Conservation (phyloP, 1,140 invertebrate genomes). For the Dendrolimus kikuchii region DNA sequence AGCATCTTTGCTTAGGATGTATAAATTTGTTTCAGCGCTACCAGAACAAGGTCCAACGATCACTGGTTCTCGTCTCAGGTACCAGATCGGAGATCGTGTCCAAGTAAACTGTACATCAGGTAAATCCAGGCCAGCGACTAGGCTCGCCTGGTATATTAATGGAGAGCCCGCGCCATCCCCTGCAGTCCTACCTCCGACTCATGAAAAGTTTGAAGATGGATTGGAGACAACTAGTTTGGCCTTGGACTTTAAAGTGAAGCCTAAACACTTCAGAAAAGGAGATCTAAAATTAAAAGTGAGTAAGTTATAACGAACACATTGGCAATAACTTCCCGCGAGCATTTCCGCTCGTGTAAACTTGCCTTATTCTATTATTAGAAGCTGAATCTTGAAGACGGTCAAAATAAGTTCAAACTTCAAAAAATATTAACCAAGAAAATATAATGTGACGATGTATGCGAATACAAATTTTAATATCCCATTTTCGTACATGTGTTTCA, state of each 20-base stretch:
- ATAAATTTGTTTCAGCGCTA: slow-evolving; percentile 75
- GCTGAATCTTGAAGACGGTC: too few relatives aligned
- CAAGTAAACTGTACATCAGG: slow-evolving; percentile 88
- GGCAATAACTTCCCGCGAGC: too few relatives aligned
- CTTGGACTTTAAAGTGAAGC: slow-evolving; percentile 81
- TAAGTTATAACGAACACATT: slow-evolving; percentile 4
- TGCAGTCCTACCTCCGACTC: slow-evolving; percentile 46
- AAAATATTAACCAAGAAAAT: too few relatives aligned
- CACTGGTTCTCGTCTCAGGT: slow-evolving; percentile 82
- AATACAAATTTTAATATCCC: too few relatives aligned
- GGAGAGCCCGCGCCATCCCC: slow-evolving; percentile 80
- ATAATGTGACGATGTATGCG: too few relatives aligned
- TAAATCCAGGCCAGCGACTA: slow-evolving; percentile 85
- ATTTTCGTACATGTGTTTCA: too few relatives aligned
- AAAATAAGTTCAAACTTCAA: too few relatives aligned
- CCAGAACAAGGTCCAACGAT: slow-evolving; percentile 89
- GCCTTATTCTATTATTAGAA: too few relatives aligned
- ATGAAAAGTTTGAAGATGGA: slow-evolving; percentile 68
- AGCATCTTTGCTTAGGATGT: neutral
- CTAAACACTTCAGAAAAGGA: slow-evolving; percentile 84
- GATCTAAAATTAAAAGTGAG: slow-evolving; percentile 86
- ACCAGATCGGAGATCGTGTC: slow-evolving; percentile 86
- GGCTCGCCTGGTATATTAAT: slow-evolving; percentile 91
- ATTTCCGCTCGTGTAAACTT: too few relatives aligned
- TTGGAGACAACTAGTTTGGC: slow-evolving; percentile 82